phyloP scores from a whole-genome alignment of 2,113 vertebrate species.

The Oreotragus oreotragus region DNA sequence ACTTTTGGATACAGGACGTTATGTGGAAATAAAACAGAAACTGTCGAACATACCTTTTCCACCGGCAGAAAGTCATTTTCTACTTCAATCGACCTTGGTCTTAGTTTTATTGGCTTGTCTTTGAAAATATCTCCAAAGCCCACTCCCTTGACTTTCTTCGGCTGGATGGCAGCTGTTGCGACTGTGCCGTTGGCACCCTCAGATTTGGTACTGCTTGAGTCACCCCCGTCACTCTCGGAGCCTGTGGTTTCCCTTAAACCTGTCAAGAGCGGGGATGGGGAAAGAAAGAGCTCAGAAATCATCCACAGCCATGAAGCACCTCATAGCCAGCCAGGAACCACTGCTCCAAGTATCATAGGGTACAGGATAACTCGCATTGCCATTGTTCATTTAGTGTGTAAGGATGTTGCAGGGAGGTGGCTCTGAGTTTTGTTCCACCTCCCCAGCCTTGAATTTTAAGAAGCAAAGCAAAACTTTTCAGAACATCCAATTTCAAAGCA shows the following conservation, averaged over 20 bases:
- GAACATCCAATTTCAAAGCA: conserved; percentile 29
- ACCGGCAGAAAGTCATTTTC: conserved; percentile 85
- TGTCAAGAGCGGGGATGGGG: conserved; percentile 71
- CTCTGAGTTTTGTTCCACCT: not conserved
- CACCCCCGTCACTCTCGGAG: conserved; percentile 94
- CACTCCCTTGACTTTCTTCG: conserved; percentile 96
- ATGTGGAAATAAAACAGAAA: conserved; percentile 45
- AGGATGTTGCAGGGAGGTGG: not conserved
- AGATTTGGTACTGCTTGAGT: conserved; percentile 89
- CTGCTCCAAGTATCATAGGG: not conserved
- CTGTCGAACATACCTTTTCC: conserved; percentile 86
- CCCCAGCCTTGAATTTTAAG: not conserved
- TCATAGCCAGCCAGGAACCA: not conserved
- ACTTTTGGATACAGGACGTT: not conserved
- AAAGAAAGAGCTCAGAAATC: conserved; percentile 62
- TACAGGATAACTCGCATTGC: not conserved
- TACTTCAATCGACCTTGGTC: conserved; percentile 93
- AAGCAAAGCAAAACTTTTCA: conserved; percentile 44
- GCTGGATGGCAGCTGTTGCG: conserved; percentile 87
- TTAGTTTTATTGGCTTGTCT: conserved; percentile 95
- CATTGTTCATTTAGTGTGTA: not conserved
- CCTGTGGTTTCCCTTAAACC: conserved; percentile 93
- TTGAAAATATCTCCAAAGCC: conserved; percentile 99
- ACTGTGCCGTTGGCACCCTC: conserved; percentile 89
- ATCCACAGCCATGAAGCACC: not conserved